Conservation (phyloP, 2,113 vertebrate species). For the Tragelaphus buxtoni region DNA sequence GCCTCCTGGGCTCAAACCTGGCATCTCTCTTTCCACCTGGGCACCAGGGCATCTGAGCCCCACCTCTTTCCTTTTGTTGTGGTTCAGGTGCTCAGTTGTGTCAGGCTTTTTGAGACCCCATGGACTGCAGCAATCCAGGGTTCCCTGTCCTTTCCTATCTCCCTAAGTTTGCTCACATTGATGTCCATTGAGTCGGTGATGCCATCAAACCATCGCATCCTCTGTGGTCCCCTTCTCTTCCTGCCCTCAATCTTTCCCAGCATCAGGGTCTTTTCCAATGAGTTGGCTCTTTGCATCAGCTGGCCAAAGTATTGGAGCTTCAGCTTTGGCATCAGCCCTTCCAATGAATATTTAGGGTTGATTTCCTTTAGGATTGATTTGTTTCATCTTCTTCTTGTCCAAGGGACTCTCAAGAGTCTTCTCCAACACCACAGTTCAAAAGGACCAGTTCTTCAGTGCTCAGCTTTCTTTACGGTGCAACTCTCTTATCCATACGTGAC, state of each 20-base stretch:
- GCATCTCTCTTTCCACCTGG: neutral
- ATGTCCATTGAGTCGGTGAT: neutral
- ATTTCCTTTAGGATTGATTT: neutral
- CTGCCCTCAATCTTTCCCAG: neutral
- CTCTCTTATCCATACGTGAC: neutral
- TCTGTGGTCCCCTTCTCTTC: neutral
- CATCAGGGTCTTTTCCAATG: neutral
- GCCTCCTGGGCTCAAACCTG: neutral
- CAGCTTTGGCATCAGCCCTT: neutral
- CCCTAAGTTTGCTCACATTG: neutral
- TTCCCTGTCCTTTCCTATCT: neutral
- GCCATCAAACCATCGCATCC: neutral
- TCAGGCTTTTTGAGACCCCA: neutral
- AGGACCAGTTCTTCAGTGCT: neutral
- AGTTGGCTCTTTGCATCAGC: neutral
- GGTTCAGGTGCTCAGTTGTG: neutral
- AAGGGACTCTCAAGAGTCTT: neutral
- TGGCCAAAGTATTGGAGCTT: neutral
- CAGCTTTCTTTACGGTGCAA: neutral
- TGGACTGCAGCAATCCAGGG: neutral
- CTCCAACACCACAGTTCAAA: neutral
- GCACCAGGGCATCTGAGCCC: accelerated
- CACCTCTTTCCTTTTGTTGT: neutral
- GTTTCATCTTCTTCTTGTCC: neutral
- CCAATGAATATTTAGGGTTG: neutral